Base-by-base conservation (phyloP, 1,140 invertebrate species). In the Caenorhabditis tropicalis region DNA sequence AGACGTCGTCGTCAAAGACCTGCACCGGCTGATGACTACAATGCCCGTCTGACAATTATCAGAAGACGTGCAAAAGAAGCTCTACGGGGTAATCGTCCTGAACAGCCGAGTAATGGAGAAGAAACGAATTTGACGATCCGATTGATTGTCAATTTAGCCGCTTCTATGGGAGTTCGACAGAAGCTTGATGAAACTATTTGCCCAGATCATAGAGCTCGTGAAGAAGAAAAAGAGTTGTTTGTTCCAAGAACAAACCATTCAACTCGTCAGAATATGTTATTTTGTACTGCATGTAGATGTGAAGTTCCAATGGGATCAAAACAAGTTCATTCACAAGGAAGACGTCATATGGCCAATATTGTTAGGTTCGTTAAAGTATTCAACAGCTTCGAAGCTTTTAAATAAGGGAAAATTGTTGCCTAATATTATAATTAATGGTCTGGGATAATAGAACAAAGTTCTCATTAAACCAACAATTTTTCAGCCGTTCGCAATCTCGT, bases 221-320 rank as follows among this genome's bases (percentile, higher is more conserved):
- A 74, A 21, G 36, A 74, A 43, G 36, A 74, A 21, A 46, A 74
- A 39, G 65, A 46, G 15, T 12, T 74, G n/a, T 74, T 74, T 24
- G 36, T 74, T 10, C 29, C 2, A 21, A 12, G 36, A 24, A 39
- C 19, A 10, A 74, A 43, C 24, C n/a, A n/a, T 2, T 74, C 65
- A 21, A 43, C 36, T 74, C 36, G 65, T 6, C 65, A 74, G 15
- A n/a, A 39, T 43, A 43, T 74, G 65, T 15, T 74, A 29, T 74
- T 74, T 24, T 74, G 65, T 15, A 74, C 33, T 6, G 65, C 33
- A 21, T 74, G 65, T n/a, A 29, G 65, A 27, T 74, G 65, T 74
- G 65, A 74, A n/a, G 65, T 74, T 46, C 65, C 65, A 9, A 24
- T 74, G n/a, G 65, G 36, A 74, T 74, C 65, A 0, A 74, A 74